Base-by-base conservation (phyloP, 1,140 invertebrate species). In the Mesaphorura yosii region DNA sequence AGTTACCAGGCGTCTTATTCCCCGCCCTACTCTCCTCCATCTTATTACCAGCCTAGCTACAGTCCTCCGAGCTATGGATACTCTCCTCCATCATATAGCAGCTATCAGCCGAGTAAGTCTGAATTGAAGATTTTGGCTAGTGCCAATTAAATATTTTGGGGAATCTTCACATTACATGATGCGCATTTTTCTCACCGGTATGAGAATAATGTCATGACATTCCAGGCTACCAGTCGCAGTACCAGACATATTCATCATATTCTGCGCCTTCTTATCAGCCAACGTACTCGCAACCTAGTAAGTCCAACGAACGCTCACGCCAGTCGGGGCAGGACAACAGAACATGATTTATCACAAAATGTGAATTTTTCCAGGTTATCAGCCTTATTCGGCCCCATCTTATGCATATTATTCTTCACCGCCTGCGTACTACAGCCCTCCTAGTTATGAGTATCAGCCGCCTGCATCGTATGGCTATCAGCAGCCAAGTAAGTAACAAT, bases 201-300 rank as follows among this genome's bases (percentile, higher is more conserved):
- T n/a, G n/a, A n/a, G n/a, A n/a, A n/a, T n/a, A n/a, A n/a, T n/a
- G n/a, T n/a, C n/a, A n/a, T n/a, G n/a, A n/a, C n/a, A n/a, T n/a
- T 46, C 17, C 44, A 46, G 44, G 44, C 19, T 46, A 46, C 28
- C 44, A 46, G 40, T 17, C 40, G 15, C 6, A 10, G 40, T 41
- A 41, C 40, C 7, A 41, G 15, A 10, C 6, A 7, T 17, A 6
- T 6, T 17, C 40, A 41, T 6, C 40, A 10, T 41, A 41, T 41
- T 10, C n/a, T 10, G 15, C 40, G 17, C 10, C 40, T 41, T 20
- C 40, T 26, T 46, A 46, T 22, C 14, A 14, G 23, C 44, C 40
- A 41, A 6, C 40, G 12, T 37, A 37, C 34, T 17, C 34, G 34
- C 34, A 12, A 37, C 17, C 34, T 37, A 12, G 17, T 37, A 17